phyloP scores from a whole-genome alignment of 1,140 invertebrate genomes.

The Hesperophylax magnus region DNA sequence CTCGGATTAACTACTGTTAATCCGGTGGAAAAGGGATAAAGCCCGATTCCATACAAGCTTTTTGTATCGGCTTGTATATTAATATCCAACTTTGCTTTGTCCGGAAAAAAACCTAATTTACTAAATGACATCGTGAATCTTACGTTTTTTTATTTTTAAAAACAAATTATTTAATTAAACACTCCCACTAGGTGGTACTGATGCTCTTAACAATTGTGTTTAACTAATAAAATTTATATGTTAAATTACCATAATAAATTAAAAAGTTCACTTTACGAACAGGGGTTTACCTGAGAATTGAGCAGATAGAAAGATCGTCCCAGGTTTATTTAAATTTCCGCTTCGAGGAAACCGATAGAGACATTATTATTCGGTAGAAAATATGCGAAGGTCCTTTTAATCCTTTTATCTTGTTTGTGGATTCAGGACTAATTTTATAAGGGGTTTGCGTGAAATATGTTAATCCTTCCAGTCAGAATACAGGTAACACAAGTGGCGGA shows the following conservation, averaged over 20 bases:
- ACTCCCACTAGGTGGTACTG: too few relatives aligned
- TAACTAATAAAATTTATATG: background rate
- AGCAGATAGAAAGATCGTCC: background rate
- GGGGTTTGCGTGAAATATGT: constrained; percentile 12
- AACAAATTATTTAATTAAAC: too few relatives aligned
- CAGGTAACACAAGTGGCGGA: background rate
- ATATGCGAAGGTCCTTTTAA: constrained; percentile 9
- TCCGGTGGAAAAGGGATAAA: background rate
- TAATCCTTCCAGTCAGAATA: background rate
- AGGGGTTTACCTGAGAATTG: background rate
- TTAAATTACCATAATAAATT: background rate
- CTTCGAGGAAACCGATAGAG: background rate
- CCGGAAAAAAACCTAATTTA: background rate
- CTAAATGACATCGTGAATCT: background rate
- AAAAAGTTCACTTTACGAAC: background rate
- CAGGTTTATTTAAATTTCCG: background rate
- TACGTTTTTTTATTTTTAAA: too few relatives aligned
- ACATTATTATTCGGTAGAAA: constrained; percentile 3
- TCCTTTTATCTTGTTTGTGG: constrained; percentile 21
- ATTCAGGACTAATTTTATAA: constrained; percentile 13
- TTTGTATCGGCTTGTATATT: background rate
- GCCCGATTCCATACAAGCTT: background rate
- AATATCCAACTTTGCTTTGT: background rate
- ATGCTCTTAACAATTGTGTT: background rate
- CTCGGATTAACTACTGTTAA: background rate